Base-by-base conservation (phyloP, 2,888 invertebrate genomes). In the Zeuzera pyrina region DNA sequence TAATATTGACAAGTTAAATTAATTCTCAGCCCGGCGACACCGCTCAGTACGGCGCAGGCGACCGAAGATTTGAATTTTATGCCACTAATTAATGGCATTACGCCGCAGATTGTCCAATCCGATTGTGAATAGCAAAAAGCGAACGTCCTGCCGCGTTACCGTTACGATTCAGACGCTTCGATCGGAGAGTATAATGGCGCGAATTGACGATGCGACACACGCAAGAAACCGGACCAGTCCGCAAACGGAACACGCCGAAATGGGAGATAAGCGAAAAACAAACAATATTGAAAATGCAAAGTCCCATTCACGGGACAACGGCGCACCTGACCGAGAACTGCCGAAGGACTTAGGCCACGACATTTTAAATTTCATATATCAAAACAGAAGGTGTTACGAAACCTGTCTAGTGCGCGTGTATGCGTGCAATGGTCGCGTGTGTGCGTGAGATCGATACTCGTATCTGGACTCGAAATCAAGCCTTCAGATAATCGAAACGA, bases 1-100 rank as follows among this genome's bases (percentile, higher is more conserved):
- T 70, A 72, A 70, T 67, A 72, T 72, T 69, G 74, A 71, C 70
- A 69, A 67, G 64, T 59, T 61, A 59, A 63, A 71, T 71, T 68
- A 65, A 72, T 71, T 66, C 65, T 51, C 55, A 49, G 56, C 45
- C 47, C 52, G 49, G 55, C 57, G 57, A 59, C 59, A 60, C 54
- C 52, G 42, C 52, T 7, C 40, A 40, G 47, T 38, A 42, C 55
- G 57, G 58, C 59, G 57, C 24, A 12, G 25, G 56, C 49, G 39
- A 37, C 43, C 48, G 47, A 46, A 57, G 54, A 66, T 66, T 66
- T 69, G 62, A 69, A 69, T 70, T 64, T 66, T 66, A 64, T 61
- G 57, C 53, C 41, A 45, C 65, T 74, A 74, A 78, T 77, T 73
- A 74, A 69, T 64, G 57, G 57, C 48, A 49, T 49, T 53, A 52